Evolutionary conservation across 2,888 invertebrate genomes (phyloP).

Genomic region (Cephus pulcher): DNA sequence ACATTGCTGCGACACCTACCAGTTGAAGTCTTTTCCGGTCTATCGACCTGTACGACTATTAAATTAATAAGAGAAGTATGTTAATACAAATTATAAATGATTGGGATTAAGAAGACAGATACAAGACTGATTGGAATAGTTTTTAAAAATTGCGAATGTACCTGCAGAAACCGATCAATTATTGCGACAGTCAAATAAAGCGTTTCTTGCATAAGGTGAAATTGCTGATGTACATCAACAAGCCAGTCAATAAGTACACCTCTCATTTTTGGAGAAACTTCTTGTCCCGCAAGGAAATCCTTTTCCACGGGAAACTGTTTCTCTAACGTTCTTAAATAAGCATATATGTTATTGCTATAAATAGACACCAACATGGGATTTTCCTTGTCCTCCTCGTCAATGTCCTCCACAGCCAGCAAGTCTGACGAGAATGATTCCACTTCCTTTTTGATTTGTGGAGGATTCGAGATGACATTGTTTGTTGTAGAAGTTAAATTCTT

Average conservation of each 20-base stretch:
- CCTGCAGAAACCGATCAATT: slow-evolving; percentile 90
- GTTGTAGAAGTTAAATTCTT: slow-evolving; percentile 28
- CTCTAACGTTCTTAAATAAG: slow-evolving; percentile 84
- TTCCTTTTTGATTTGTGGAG: slow-evolving; percentile 27
- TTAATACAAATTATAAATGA: slow-evolving; percentile 6
- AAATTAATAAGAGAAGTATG: slow-evolving; percentile 46
- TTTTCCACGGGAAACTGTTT: slow-evolving; percentile 73
- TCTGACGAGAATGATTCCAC: slow-evolving; percentile 53
- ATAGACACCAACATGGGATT: slow-evolving; percentile 85
- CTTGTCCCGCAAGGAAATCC: slow-evolving; percentile 77
- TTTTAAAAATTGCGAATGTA: slow-evolving; percentile 46
- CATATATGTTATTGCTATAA: slow-evolving; percentile 91
- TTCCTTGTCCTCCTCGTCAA: slow-evolving; percentile 79
- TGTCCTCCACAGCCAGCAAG: slow-evolving; percentile 72
- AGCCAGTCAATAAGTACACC: slow-evolving; percentile 93
- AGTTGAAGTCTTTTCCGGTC: slow-evolving; percentile 82
- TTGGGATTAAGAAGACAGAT: not conserved
- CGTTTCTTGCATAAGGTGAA: slow-evolving; percentile 88
- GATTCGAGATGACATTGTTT: slow-evolving; percentile 2
- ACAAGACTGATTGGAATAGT: not conserved
- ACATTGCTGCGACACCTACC: slow-evolving; percentile 89
- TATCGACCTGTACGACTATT: slow-evolving; percentile 73
- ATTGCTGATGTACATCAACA: slow-evolving; percentile 90
- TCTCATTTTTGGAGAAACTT: slow-evolving; percentile 88
- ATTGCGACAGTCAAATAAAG: slow-evolving; percentile 89